Conservation (phyloP, 1,140 invertebrate species). For the Drosophila cardini region DNA sequence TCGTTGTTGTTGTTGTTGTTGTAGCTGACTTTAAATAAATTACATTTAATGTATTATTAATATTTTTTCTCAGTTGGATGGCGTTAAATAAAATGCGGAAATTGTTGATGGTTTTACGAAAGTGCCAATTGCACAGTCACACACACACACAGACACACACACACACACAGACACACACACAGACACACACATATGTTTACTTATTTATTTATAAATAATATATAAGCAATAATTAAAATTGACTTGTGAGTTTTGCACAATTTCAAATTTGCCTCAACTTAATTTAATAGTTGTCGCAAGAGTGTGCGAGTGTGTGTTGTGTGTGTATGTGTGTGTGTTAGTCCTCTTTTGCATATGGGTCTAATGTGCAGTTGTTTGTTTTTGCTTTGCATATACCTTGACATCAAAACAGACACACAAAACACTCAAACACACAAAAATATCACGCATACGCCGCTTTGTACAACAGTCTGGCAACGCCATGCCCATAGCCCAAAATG, state of each 20-base stretch:
- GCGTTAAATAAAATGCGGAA: slow-evolving; percentile 69
- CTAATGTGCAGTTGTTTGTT: slow-evolving; percentile 27
- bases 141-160: background rate
- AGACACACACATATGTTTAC: too few relatives aligned
- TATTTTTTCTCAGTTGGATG: slow-evolving; percentile 65
- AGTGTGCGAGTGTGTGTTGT: background rate
- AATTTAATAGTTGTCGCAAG: background rate
- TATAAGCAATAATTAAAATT: slow-evolving; percentile 44
- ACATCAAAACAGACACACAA: slow-evolving; percentile 66
- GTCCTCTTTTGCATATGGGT: slow-evolving; percentile 34
- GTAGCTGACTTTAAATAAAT: slow-evolving; percentile 36
- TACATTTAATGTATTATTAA: slow-evolving; percentile 78
- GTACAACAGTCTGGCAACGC: slow-evolving; percentile 67
- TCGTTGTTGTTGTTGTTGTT: slow-evolving; percentile 18
- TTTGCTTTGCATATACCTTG: slow-evolving; percentile 59
- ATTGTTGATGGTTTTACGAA: slow-evolving; percentile 36
- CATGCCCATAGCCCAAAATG: slow-evolving; percentile 65
- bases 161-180: background rate
- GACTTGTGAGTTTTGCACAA: slow-evolving; percentile 14
- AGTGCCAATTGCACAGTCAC: slow-evolving; percentile 44
- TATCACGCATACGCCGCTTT: slow-evolving; percentile 67
- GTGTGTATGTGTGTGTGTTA: slow-evolving; percentile 15
- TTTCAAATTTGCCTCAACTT: slow-evolving; percentile 20
- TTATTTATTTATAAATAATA: slow-evolving; percentile 33
- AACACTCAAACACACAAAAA: slow-evolving; percentile 43